Evolutionary conservation across 2,113 vertebrate species (phyloP).

Genomic region (Willisornis vidua): DNA sequence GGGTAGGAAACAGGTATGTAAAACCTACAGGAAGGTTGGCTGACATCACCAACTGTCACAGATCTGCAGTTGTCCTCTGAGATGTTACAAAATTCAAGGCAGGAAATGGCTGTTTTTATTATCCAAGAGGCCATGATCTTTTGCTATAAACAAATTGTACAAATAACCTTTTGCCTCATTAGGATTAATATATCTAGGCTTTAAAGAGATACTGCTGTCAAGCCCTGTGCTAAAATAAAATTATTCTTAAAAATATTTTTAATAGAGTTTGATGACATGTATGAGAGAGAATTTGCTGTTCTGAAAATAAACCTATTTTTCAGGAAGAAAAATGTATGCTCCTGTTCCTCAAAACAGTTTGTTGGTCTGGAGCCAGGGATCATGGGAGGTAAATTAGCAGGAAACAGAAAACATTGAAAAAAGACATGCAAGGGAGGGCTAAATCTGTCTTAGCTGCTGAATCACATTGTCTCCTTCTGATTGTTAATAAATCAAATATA

Average conservation of each 20-base stretch:
- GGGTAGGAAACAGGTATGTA: background rate
- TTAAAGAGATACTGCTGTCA: background rate
- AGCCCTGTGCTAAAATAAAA: background rate
- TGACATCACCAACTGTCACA: background rate
- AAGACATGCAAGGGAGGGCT: slow-evolving; percentile 29
- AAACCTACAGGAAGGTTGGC: background rate
- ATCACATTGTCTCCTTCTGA: slow-evolving; percentile 9
- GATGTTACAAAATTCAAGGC: background rate
- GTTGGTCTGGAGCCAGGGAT: slow-evolving; percentile 13
- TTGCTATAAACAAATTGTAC: background rate
- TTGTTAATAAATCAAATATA: slow-evolving; percentile 14
- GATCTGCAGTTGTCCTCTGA: background rate
- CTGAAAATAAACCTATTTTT: slow-evolving; percentile 17
- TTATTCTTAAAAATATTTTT: background rate
- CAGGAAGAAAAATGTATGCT: background rate
- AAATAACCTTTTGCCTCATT: background rate
- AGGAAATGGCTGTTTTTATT: background rate
- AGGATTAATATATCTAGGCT: background rate
- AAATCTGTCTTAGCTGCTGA: slow-evolving; percentile 40
- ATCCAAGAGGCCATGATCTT: background rate
- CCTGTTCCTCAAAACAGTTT: slow-evolving; percentile 6
- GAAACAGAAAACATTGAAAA: slow-evolving; percentile 55
- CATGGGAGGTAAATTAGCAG: slow-evolving; percentile 54
- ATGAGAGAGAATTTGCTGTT: background rate
- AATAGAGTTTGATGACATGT: background rate